Percentiles rank a stretch among this genome's conserved stretches.
Conservation (phyloP, 2,113 vertebrate species). For the Dendropsophus ebraccatus region DNA sequence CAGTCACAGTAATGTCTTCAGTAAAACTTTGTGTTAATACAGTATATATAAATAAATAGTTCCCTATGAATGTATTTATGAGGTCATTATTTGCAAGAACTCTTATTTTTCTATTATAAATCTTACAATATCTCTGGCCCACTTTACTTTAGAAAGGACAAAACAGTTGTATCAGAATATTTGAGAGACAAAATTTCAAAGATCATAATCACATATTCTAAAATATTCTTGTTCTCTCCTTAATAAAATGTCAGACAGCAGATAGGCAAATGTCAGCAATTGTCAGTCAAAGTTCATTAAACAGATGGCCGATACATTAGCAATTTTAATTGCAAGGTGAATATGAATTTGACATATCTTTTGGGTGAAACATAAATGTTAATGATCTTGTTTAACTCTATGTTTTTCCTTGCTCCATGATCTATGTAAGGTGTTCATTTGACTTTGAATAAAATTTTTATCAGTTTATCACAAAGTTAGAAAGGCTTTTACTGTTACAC, state of each 20-base stretch:
- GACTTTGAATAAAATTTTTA: not conserved
- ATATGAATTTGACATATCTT: conserved; percentile 42
- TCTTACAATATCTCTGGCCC: not conserved
- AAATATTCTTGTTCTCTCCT: conserved; percentile 25
- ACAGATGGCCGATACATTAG: conserved; percentile 42
- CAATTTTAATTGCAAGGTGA: conserved; percentile 49
- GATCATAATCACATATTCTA: conserved; percentile 1
- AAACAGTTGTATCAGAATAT: not conserved
- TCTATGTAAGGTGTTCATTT: not conserved
- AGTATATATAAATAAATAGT: no score
- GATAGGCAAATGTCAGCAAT: conserved; percentile 42
- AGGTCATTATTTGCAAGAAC: not conserved
- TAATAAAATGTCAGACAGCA: conserved; percentile 38
- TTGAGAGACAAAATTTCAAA: not conserved
- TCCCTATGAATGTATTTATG: not conserved
- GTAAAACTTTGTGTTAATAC: no score
- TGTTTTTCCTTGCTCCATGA: not conserved
- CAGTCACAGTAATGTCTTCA: no score
- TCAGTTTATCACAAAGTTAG: not conserved
- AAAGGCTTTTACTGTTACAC: not conserved
- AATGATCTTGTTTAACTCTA: not conserved
- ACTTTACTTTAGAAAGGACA: not conserved
- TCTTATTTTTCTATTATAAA: not conserved
- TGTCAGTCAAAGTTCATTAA: conserved; percentile 46
- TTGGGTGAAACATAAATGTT: conserved; percentile 13